Evolutionary conservation across 2,797 vertebrate species (phyloP), one percentile per base, ranked within the genome.

Genomic region (Hozukius guyotensis): DNA sequence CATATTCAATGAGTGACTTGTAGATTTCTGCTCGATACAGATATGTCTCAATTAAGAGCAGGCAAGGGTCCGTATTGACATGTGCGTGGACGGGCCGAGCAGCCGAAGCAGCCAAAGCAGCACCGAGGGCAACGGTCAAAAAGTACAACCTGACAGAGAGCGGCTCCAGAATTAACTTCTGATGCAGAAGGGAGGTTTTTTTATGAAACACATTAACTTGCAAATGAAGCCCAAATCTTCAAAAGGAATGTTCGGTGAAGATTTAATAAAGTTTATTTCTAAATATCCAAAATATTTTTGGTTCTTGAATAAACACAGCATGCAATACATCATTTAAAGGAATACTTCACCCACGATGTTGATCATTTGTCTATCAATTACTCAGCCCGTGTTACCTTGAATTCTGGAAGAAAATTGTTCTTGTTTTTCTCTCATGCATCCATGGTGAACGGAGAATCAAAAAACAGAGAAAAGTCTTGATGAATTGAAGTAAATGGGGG

Each of bases 1-100:
- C 95, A 95, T 95, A 95, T 95, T 95, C 94, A 95, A 90, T 94
- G 93, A 95, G 87, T 84, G 90, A 95, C 94, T 94, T 94, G 93
- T 94, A 96, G 93, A 95, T 96, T 94, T 90, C 91, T 87, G 90
- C 86, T 95, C 94, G 66, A 95, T 95, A 92, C 75, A 93, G 78
- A 95, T 94, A 93, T 29, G 85, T 96, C 94, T 96, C 94, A 95
- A 95, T 95, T 95, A 95, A 92, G 88, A 78, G 57, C 76, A 76
- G 78, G 81, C 79, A 32, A 53, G 78, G 72, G 71, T 85, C 57
- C 49, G 64, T 85, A 90, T 90, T 81, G 91, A 91, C 80, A 77
- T 72, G 78, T 11, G 46, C 32, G 62, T 13, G 55, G 71, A 79
- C 32, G n/a, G 63, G 52, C 66, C 5, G 34, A 64, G 34, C 16